A percentile compares a stretch with the other conserved stretches of the same genome.
These are phyloP conservation scores for Eurois occulta DNA, from an alignment of 2,888 invertebrate genomes.

Conservation along the genomic window DNA sequence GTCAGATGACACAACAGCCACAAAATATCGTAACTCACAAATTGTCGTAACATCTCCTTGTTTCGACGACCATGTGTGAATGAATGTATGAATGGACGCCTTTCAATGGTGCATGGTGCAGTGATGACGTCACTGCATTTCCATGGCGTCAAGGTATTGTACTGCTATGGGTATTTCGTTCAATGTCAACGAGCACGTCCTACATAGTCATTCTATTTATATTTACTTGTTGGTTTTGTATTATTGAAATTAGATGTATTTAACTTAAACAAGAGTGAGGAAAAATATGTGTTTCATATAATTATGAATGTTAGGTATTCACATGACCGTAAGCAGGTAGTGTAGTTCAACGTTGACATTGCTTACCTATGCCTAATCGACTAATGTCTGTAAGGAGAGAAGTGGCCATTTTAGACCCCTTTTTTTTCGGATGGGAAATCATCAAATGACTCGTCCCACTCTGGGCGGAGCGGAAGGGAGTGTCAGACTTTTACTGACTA, in stretches of 20 bases:
- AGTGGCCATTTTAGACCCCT: too few relatives aligned
- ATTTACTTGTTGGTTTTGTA: slow-evolving; percentile 25
- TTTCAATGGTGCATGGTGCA: slow-evolving; percentile 39
- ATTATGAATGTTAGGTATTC: too few relatives aligned
- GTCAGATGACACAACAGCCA: slow-evolving; percentile 1
- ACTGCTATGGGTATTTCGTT: slow-evolving; percentile 59
- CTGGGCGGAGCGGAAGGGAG: too few relatives aligned
- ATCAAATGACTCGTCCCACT: too few relatives aligned
- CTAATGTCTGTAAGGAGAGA: too few relatives aligned
- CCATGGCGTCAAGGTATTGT: slow-evolving; percentile 61
- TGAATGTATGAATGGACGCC: slow-evolving; percentile 35
- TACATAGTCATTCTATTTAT: slow-evolving; percentile 45
- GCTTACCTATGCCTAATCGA: neutral
- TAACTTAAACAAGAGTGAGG: neutral
- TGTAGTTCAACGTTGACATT: too few relatives aligned
- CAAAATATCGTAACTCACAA: slow-evolving; percentile 4
- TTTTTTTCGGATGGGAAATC: too few relatives aligned
- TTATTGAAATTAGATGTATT: slow-evolving; percentile 16
- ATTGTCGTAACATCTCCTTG: slow-evolving; percentile 19
- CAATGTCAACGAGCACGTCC: slow-evolving; percentile 62
- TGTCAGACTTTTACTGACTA: too few relatives aligned
- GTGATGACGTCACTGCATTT: slow-evolving; percentile 56
- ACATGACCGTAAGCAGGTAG: too few relatives aligned
- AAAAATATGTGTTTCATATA: neutral
- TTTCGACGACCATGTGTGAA: slow-evolving; percentile 40